Evolutionary conservation across 2,113 vertebrate species (phyloP).

Genomic region (Calidris pygmaea): DNA sequence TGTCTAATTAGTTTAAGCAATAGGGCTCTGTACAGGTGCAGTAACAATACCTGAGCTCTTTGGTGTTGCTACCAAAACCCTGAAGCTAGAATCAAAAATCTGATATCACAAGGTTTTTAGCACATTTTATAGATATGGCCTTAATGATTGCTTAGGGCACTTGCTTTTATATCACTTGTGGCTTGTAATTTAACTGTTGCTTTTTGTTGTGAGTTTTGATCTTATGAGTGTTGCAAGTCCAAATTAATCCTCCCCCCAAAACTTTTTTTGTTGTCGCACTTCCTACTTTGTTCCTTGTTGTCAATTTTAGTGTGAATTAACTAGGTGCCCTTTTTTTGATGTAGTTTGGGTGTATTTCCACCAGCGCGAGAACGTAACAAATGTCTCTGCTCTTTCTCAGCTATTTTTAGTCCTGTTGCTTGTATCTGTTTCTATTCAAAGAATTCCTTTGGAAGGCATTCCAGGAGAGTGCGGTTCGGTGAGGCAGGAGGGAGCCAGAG

Average conservation of each 20-base stretch:
- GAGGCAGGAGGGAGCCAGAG: background rate
- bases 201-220: background rate
- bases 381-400: background rate
- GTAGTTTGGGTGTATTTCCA: background rate
- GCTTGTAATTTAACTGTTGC: background rate
- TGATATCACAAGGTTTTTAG: background rate
- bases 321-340: background rate
- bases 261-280: background rate
- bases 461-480: background rate
- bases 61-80: background rate
- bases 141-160: background rate
- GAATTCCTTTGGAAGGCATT: constrained; percentile 68
- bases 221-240: background rate
- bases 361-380: constrained; percentile 16
- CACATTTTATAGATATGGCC: background rate
- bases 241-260: background rate
- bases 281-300: background rate
- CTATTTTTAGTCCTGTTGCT: constrained; percentile 76
- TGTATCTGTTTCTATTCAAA: constrained; percentile 75
- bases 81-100: background rate
- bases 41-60: background rate
- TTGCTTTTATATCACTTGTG: background rate
- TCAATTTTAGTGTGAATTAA: background rate
- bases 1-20: background rate
- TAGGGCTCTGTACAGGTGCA: background rate